phyloP scores from a whole-genome alignment of 1,140 invertebrate species.

The Heterodera schachtii region DNA sequence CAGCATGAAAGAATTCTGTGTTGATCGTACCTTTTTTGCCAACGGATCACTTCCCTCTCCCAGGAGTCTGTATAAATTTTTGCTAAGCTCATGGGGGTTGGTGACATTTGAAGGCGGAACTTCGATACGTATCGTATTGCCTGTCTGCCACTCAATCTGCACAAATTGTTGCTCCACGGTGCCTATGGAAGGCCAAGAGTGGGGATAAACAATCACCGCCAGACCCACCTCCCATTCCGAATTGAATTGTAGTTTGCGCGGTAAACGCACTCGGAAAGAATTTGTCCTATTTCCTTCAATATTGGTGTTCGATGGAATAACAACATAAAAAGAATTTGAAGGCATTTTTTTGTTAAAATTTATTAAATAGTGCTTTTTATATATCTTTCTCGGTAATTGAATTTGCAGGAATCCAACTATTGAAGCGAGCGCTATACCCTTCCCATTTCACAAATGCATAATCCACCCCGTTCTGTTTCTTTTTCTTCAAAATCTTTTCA shows the following conservation, averaged over 20 bases:
- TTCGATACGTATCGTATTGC: background rate
- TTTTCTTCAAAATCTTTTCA: conserved; percentile 13
- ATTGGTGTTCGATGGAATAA: background rate
- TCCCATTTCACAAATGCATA: conserved; percentile 23
- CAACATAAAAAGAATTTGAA: background rate
- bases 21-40: background rate
- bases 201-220: background rate
- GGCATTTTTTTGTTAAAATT: background rate
- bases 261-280: background rate
- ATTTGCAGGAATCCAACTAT: conserved; percentile 20
- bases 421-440: conserved; percentile 12
- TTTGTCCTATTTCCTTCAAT: background rate
- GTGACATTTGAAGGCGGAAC: background rate
- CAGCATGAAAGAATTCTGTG: background rate
- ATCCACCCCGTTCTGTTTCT: conserved; percentile 4
- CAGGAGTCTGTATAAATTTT: background rate
- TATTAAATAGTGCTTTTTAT: background rate
- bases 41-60: background rate
- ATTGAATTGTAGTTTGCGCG: background rate
- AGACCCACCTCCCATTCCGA: background rate
- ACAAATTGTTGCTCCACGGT: conserved; percentile 11
- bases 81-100: background rate
- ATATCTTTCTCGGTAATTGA: too few relatives aligned
- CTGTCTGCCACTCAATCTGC: background rate
- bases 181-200: conserved; percentile 1